Base-by-base conservation (phyloP, 2,113 vertebrate species). In the Acanthochromis polyacanthus region DNA sequence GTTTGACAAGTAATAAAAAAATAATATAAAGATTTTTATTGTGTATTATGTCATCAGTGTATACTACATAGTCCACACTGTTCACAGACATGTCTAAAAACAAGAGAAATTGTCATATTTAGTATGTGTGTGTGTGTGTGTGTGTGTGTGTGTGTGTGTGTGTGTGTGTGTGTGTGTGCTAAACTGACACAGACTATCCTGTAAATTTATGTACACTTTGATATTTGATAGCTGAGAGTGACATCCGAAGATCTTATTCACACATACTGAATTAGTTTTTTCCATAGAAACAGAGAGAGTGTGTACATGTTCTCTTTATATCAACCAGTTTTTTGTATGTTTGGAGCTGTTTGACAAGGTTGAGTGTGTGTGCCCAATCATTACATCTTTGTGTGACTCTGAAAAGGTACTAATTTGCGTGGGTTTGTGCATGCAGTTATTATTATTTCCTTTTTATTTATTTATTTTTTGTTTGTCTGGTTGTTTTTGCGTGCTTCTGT, bases 331-430 rank as follows among this genome's bases (percentile, higher is more conserved):
- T 32, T 51, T 45, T 52, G 12, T 58, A 10, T 5, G 25, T 56
- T 62, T 16, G 36, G 40, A 50, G 43, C 30, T 20, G 23, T 15
- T 61, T 48, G 22, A 66, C 23, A 45, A 23, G 40, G 40, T 28
- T 63, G 17, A 28, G 19, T 65, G 20, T 52, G 45, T 51, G 30
- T 36, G 40, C 8, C 57, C 30, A 51, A 57, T 60, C 38, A 72
- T 57, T 53, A 32, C 16, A 36, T 62, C 25, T 71, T 50, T 78
- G 57, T 53, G 40, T 65, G 25, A 58, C 55, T 71, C 25, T 71
- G 32, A 15, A 50, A 87, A 58, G 23, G 52, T n/a, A 23, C 55
- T 68, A 15, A 59, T 75, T 30, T 84, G 23, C 6, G 38, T 48
- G n/a, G 55, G 32, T 45, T 32, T 79, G 55, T 55, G 45, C 52